Evolutionary conservation across 2,113 vertebrate genomes (phyloP).

Genomic region (Aegithalos caudatus): DNA sequence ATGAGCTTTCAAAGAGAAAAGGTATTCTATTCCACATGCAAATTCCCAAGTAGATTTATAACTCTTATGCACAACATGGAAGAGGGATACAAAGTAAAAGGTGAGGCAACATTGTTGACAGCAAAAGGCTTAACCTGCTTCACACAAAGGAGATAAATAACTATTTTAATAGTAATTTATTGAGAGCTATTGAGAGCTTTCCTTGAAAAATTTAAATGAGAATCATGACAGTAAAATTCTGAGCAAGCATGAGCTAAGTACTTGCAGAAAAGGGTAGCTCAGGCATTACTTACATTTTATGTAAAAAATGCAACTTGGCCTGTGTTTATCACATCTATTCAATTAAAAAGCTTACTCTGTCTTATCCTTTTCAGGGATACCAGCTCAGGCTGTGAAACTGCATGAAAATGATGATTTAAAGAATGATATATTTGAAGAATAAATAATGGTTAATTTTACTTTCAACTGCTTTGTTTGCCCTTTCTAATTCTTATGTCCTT

Average conservation of each 20-base stretch:
- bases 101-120: background rate
- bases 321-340: background rate
- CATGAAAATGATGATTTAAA: background rate
- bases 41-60: background rate
- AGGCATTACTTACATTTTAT: background rate
- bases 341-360: background rate
- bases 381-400: background rate
- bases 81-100: background rate
- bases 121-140: background rate
- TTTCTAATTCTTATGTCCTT: background rate
- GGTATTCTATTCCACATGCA: background rate
- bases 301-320: background rate
- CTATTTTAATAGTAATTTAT: too few species aligned
- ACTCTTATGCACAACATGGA: background rate
- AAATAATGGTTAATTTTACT: background rate
- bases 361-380: background rate
- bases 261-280: background rate
- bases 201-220: slow-evolving; percentile 25
- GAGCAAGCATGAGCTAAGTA: background rate
- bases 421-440: background rate
- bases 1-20: background rate
- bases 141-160: background rate
- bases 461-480: background rate
- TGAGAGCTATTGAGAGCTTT: background rate
- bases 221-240: slow-evolving; percentile 23